Base-by-base conservation (phyloP, 1,140 invertebrate genomes). In the Eriosoma lanigerum region DNA sequence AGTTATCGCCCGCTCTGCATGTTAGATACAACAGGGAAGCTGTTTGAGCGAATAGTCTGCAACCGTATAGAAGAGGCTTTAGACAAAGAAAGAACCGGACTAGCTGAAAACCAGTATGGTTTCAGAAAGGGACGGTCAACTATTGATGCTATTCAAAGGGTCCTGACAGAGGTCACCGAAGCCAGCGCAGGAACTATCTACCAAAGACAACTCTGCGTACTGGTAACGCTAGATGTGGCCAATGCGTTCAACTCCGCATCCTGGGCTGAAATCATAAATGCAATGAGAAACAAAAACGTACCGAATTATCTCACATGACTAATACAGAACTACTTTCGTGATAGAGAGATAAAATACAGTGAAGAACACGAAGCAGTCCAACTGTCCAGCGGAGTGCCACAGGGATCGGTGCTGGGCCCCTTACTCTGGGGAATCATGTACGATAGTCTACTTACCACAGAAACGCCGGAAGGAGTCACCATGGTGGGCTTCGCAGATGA, bases 201-300 rank as follows among this genome's bases (percentile, higher is more conserved):
- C 38, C 12, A 26, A 15, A 72, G 46, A 24, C 6, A 72, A 29
- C 15, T 72, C 0, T 50, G 21, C 13, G 68, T 19, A 1, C 21
- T 72, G 48, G 5, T 52, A 0, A 26, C 46, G 6, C 24, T 72
- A 0, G 48, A 68, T 3, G 50, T 81, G 0, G 24, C 19, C 13
- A 81, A 81, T 8, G 80, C 80, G 0, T 54, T 81, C 15, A 81
- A 81, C 19, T 52, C 60, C 1, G 64, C 80, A 13, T 54, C 64
- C 0, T 81, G 80, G 80, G 15, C 0, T 0, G 66, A 3, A 2
- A 81, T 72, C 1, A n/a, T 29, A 24, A 1, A 70, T 0, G 56
- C 38, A 5, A 46, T 81, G 26, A 10, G 0, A 13, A 6, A 6
- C 6, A 52, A 19, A 17, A 48, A 68, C 0, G 21, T 70, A 50